Evolutionary conservation across 2,797 vertebrate genomes (phyloP), one percentile per base, ranked within the genome.

Genomic region (Syngnathus rostellatus): DNA sequence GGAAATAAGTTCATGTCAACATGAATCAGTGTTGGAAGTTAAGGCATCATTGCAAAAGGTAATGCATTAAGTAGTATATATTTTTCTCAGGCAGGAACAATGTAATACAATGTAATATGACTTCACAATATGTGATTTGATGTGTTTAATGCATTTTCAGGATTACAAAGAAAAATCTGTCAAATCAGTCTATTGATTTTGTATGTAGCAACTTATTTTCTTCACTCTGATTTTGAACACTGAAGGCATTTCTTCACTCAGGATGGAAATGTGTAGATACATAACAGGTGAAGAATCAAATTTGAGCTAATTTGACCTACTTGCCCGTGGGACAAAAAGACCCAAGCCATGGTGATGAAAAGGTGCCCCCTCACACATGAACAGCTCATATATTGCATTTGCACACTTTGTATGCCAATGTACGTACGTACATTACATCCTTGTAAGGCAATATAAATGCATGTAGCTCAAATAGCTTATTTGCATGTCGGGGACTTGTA

Each of bases 1-100:
- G 77, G 77, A 86, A 85, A 80, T 74, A 75, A 81, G 81, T 83
- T 88, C 68, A 71, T 81, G 82, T 85, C 81, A 83, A 88, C 31
- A 31, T 31, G 31, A 31, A 31, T 31, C 31, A 31, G 31, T 31
- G 31, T 31, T 31, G 31, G 31, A 31, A 3, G 31, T 31, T 31
- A 31, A 31, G 31, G 31, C 31, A 31, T 31, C 31, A 31, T 31
- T 31, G 31, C 31, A 4, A 31, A 31, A 31, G 31, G 31, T 31
- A 31, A 31, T 31, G 31, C 31, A 31, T 31, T 31, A 31, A 31
- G 31, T 31, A 31, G 31, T 31, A 3, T 31, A 31, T 31, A 3
- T 31, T 31, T 31, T 31, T 31, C 31, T 31, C 31, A 31, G 31
- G 31, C 31, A 31, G 3, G 31, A 31, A 31, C 31, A 3, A 31